Percentiles rank a stretch among this genome's conserved stretches.
phyloP scores from a whole-genome alignment of 2,888 invertebrate genomes.

The Drosophila formosana region DNA sequence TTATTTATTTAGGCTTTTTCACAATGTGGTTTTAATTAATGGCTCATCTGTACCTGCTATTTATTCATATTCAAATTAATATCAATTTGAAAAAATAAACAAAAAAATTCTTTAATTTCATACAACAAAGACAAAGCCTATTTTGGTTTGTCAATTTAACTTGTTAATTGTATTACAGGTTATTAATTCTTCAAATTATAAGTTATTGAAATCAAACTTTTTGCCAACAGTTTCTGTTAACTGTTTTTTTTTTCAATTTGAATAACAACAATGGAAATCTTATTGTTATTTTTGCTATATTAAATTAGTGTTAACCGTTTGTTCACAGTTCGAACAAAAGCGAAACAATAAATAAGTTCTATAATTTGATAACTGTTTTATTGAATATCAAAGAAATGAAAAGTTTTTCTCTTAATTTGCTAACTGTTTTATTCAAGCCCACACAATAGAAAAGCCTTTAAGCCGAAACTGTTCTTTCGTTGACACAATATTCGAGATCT shows the following conservation, averaged over 20 bases:
- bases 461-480: slow-evolving; percentile 4
- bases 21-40: not conserved
- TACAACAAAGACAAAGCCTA: not conserved
- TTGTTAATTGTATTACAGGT: too few relatives aligned
- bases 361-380: slow-evolving; percentile 1
- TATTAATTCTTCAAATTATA: too few relatives aligned
- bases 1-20: not conserved
- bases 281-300: not conserved
- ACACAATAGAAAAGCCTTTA: slow-evolving; percentile 1
- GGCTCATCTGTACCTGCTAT: not conserved
- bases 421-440: not conserved
- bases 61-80: not conserved
- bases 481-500: slow-evolving; percentile 7
- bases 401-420: not conserved
- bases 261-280: too few relatives aligned
- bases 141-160: not conserved
- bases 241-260: too few relatives aligned
- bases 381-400: not conserved
- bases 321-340: not conserved
- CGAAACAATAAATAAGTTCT: not conserved
- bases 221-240: not conserved
- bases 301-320: not conserved
- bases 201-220: too few relatives aligned
- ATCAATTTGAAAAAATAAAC: not conserved
- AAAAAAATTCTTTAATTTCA: not conserved